phyloP scores from a whole-genome alignment of 2,888 invertebrate species.

The Anaspis maculata region DNA sequence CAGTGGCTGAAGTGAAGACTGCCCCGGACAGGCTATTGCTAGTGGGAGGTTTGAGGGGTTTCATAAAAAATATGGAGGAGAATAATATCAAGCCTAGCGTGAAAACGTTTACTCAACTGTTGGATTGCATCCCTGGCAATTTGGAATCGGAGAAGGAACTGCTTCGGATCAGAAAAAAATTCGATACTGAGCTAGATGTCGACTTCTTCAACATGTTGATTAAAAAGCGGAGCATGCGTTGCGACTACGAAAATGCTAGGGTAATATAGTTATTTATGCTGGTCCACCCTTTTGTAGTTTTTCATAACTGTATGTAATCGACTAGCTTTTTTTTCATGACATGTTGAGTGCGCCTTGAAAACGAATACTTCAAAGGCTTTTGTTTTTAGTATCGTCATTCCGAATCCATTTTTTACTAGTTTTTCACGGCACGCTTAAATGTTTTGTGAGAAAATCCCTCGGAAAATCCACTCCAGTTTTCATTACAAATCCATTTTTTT shows the following conservation, averaged over 20 bases:
- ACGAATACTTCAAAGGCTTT: too few relatives aligned
- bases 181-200: conserved; percentile 60
- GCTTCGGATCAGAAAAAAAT: conserved; percentile 51
- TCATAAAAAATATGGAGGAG: conserved; percentile 64
- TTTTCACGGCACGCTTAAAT: too few relatives aligned
- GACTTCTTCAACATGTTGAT: conserved; percentile 84
- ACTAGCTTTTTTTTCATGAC: too few relatives aligned
- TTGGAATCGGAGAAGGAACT: conserved; percentile 60
- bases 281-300: too few relatives aligned
- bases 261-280: conserved; percentile 43
- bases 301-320: too few relatives aligned
- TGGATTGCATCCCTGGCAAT: conserved; percentile 62
- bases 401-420: too few relatives aligned
- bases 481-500: too few relatives aligned
- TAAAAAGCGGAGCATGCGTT: conserved; percentile 64
- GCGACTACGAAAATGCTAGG: conserved; percentile 61
- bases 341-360: too few relatives aligned
- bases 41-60: conserved; percentile 71
- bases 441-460: too few relatives aligned
- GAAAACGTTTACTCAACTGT: conserved; percentile 69
- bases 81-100: conserved; percentile 63
- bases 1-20: conserved; percentile 49
- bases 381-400: too few relatives aligned
- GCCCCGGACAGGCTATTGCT: conserved; percentile 64
- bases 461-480: too few relatives aligned